Conservation (phyloP, 30 jellyfish, hydroid and myxozoan species). For the Aurelia aurita complex sp. Pacific region DNA sequence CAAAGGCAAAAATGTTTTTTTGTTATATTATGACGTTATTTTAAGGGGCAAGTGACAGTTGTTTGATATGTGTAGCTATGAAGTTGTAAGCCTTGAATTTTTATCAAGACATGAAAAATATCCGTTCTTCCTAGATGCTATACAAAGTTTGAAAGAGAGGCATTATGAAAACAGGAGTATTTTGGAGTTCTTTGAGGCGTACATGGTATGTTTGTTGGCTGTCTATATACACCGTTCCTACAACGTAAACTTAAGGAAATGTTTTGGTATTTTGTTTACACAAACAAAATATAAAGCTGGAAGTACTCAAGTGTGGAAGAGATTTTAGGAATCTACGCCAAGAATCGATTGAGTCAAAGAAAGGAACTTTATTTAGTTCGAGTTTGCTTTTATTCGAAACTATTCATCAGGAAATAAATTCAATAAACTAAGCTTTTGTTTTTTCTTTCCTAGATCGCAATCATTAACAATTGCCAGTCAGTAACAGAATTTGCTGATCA, state of each 20-base stretch:
- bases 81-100: neutral
- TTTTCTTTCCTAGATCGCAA: constrained; percentile 70
- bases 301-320: neutral
- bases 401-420: no score
- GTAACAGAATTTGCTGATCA: constrained; percentile 90
- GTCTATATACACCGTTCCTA: no score
- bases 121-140: constrained; percentile 47
- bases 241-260: no score
- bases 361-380: no score
- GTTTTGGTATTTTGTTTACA: no score
- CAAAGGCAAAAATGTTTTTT: no score
- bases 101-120: neutral
- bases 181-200: constrained; percentile 72
- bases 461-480: constrained; percentile 75
- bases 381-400: no score
- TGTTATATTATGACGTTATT: no score
- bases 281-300: neutral
- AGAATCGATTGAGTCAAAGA: no score
- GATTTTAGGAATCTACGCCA: neutral
- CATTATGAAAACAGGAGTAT: constrained; percentile 74
- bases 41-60: no score
- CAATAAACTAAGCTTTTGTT: no score
- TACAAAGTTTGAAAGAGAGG: constrained; percentile 56
- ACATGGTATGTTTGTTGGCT: constrained; percentile 62
- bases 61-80: no score